These are phyloP conservation scores for Chaetodon trifasciatus DNA, from an alignment of 2,797 vertebrate genomes.

Conservation along the genomic window DNA sequence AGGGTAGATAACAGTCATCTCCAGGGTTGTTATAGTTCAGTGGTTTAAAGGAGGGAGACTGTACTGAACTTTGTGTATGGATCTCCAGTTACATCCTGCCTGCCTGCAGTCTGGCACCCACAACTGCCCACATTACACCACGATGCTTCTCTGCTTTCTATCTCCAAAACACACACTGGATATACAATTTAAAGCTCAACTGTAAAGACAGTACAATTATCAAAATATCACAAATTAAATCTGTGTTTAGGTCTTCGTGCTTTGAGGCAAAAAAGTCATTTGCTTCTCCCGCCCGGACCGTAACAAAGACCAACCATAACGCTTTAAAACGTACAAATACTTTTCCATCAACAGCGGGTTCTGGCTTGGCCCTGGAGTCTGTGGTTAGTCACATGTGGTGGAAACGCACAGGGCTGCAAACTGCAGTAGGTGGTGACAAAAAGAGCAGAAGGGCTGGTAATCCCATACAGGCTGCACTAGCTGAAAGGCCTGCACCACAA, in stretches of 20 bases:
- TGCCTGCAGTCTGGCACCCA: conserved; percentile 51
- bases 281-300: conserved; percentile 34
- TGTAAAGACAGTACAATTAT: not conserved
- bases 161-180: conserved; percentile 22
- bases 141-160: not conserved
- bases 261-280: conserved; percentile 23
- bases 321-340: conserved; percentile 58
- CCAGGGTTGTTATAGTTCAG: conserved; percentile 37
- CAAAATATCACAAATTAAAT: conserved; percentile 10
- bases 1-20: conserved; percentile 51
- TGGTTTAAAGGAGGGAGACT: conserved; percentile 20
- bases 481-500: conserved; percentile 28
- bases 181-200: not conserved
- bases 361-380: conserved; percentile 58
- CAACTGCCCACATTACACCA: conserved; percentile 22
- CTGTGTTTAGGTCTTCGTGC: not conserved
- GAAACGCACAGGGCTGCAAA: conserved; percentile 50
- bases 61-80: conserved; percentile 52
- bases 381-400: conserved; percentile 70
- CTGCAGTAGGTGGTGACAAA: conserved; percentile 66
- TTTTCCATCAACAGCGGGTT: conserved; percentile 71
- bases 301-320: conserved; percentile 43
- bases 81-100: conserved; percentile 60
- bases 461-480: conserved; percentile 34
- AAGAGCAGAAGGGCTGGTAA: conserved; percentile 46